Base-by-base conservation (phyloP, 2,888 invertebrate genomes). In the Eretmocerus hayati region DNA sequence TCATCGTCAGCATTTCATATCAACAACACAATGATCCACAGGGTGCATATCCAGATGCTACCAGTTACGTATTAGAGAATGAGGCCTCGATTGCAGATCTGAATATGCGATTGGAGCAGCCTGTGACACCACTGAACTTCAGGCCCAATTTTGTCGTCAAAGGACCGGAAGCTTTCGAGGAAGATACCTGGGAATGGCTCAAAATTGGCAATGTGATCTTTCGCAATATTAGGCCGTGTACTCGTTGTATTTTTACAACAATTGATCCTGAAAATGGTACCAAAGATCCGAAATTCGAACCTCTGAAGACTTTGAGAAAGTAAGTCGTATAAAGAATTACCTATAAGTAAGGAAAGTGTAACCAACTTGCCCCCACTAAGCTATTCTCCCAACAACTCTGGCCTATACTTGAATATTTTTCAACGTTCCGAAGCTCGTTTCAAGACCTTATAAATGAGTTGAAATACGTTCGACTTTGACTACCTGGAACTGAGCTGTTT, bases 141-240 rank as follows among this genome's bases (percentile, higher is more conserved):
- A 75, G 87, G 37, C 81, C 83, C 1, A 87, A 85, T 67, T 84
- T 88, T 58, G 73, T 85, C 5, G 68, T 87, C 3, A 74, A 77
- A 47, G 80, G 79, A 1, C 74, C 77, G 2, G 59, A 70, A 38
- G 67, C 83, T 0, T 82, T 77, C 59, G 83, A 77, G 2, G 85
- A 87, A 67, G 87, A 87, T 59, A 67, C 73, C 5, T 87, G 86
- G 85, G 77, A 80, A 46, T 87, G 81, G 74, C 65, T 87, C 4
- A 81, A 79, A 65, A 82, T 87, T 45, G 84, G 85, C 5, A 72
- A 78, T 5, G 77, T 78, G 11, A 59, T 81, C 40, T 81, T 85
- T 60, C 77, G 81, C 62, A 76, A 80, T 51, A 70, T 83, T 18
- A 83, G 81, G 62, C 81, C 82, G 0, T 85, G 85, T 61, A 76